A percentile compares a stretch with the other conserved stretches of the same genome.
phyloP scores from a whole-genome alignment of 2,888 invertebrate genomes.

The Drosophila ochracea region DNA sequence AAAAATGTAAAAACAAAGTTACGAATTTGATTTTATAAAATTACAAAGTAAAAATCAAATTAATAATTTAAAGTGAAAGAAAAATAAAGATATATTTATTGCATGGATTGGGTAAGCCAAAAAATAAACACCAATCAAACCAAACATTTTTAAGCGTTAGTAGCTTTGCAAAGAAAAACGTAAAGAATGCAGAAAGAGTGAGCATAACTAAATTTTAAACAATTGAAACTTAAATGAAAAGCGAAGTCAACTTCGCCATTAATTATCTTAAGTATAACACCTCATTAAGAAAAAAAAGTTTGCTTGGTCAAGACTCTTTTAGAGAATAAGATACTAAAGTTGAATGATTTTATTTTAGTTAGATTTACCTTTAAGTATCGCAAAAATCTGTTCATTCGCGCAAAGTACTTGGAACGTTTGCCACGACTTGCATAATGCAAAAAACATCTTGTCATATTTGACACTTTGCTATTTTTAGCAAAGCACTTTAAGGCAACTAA shows the following conservation, averaged over 20 bases:
- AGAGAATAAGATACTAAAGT: background rate
- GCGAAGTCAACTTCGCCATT: background rate
- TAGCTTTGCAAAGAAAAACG: background rate
- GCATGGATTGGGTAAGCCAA: background rate
- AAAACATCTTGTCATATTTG: slow-evolving; percentile 41
- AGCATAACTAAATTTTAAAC: background rate
- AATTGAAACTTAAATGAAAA: background rate
- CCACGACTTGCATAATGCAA: slow-evolving; percentile 36
- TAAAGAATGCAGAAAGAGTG: background rate
- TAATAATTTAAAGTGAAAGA: background rate
- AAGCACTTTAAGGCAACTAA: slow-evolving; percentile 16
- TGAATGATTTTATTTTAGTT: background rate
- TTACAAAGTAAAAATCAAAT: background rate
- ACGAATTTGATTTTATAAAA: too few species aligned
- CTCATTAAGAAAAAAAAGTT: background rate
- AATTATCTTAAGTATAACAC: background rate
- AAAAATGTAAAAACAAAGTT: too few species aligned
- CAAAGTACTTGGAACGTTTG: background rate
- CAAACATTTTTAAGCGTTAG: background rate
- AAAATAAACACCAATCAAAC: background rate
- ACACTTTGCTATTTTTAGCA: slow-evolving; percentile 46
- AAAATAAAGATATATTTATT: too few species aligned
- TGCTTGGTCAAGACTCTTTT: background rate
- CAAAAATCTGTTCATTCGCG: background rate
- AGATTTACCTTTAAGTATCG: background rate